A percentile compares a stretch with the other conserved stretches of the same genome.
phyloP scores from a whole-genome alignment of 2,113 vertebrate genomes.

The Gorsachius goisagi region DNA sequence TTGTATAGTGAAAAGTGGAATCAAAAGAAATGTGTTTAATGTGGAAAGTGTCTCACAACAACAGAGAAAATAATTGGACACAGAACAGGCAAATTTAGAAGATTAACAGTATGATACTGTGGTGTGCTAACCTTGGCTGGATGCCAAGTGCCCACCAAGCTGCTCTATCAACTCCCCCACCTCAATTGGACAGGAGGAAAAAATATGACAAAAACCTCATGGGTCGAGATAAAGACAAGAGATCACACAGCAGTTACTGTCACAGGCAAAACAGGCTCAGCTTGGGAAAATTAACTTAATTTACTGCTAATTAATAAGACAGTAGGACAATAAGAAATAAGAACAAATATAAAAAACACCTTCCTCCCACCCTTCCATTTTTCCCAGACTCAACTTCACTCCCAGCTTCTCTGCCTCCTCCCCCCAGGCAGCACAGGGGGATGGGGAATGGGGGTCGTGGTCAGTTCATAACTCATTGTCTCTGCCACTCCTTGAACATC shows the following conservation, averaged over 20 bases:
- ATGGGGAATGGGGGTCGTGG: fast-evolving
- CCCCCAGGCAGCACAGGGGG: fast-evolving
- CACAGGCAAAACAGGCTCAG: fast-evolving
- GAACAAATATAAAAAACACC: neutral
- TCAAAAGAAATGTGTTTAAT: neutral
- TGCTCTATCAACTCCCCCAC: fast-evolving
- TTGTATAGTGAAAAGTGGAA: neutral
- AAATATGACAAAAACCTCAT: neutral
- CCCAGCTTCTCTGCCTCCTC: fast-evolving
- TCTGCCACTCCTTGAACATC: neutral
- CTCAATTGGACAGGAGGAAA: neutral
- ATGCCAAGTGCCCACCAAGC: neutral
- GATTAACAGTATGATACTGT: neutral
- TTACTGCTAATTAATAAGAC: neutral
- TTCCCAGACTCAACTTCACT: neutral
- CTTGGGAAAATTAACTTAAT: neutral
- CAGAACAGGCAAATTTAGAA: neutral
- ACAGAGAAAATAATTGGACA: neutral
- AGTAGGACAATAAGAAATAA: neutral
- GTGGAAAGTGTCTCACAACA: neutral
- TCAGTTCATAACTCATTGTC: fast-evolving
- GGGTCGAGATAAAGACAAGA: neutral
- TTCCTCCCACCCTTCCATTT: neutral
- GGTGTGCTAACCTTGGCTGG: neutral
- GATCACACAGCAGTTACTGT: neutral